phyloP scores from a whole-genome alignment of 1,140 invertebrate species.

The Meloidogyne floridensis region DNA sequence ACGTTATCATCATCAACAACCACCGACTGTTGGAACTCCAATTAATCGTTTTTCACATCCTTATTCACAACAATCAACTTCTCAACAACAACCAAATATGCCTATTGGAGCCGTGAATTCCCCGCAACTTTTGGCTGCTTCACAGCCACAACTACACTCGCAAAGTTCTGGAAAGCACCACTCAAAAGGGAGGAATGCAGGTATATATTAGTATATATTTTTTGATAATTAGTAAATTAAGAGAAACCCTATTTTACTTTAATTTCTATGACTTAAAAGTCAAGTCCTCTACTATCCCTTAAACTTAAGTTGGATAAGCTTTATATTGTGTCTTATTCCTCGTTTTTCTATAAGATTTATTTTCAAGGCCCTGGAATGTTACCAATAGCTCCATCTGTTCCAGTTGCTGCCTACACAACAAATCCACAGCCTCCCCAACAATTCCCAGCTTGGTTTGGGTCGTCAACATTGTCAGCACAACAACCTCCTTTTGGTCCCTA shows the following conservation, averaged over 20 bases:
- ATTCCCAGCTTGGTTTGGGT: constrained; percentile 1
- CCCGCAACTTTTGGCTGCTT: not conserved
- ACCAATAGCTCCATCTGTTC: not conserved
- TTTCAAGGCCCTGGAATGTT: not conserved
- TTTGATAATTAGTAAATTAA: not conserved
- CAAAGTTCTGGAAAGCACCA: not conserved
- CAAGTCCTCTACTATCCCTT: too few species aligned
- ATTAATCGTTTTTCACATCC: constrained; percentile 14
- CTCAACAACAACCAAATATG: constrained; percentile 37
- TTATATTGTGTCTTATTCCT: too few species aligned
- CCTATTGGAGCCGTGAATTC: not conserved
- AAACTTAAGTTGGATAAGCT: too few species aligned
- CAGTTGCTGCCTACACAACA: constrained; percentile 9
- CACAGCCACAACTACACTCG: not conserved
- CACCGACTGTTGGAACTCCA: not conserved
- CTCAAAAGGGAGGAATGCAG: not conserved
- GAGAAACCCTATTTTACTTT: too few species aligned
- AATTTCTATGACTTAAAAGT: too few species aligned
- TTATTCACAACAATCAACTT: constrained; percentile 35
- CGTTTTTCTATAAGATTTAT: not conserved
- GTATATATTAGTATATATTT: too few species aligned
- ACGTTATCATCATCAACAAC: constrained; percentile 17
- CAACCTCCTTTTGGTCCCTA: constrained; percentile 17
- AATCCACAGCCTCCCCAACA: constrained; percentile 2
- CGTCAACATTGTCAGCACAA: constrained; percentile 6